These are phyloP conservation scores for Orchesella flavescens DNA, from an alignment of 2,888 invertebrate species.

Conservation along the genomic window DNA sequence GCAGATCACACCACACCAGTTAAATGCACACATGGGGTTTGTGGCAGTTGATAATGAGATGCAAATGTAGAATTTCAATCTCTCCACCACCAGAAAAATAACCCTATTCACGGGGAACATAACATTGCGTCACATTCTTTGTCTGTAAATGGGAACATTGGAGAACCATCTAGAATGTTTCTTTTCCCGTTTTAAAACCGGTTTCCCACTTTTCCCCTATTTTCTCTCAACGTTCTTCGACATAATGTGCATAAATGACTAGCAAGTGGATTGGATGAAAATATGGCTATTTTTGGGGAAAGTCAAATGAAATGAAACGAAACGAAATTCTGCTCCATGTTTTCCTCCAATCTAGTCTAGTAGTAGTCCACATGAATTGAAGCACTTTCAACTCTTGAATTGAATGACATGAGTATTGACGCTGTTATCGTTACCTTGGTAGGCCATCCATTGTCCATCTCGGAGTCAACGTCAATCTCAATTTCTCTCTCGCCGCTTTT, in stretches of 20 bases:
- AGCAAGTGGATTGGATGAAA: no score
- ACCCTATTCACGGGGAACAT: background rate
- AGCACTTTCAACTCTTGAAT: no score
- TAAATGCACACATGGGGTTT: slow-evolving; percentile 52
- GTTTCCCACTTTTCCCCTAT: background rate
- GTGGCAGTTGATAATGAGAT: slow-evolving; percentile 52
- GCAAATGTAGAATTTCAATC: slow-evolving; percentile 63
- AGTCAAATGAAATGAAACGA: no score
- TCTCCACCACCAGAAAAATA: slow-evolving; percentile 4
- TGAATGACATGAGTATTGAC: no score
- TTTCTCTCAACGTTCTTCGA: no score
- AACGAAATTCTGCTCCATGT: no score
- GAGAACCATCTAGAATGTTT: background rate
- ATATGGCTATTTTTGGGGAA: background rate
- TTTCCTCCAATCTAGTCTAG: no score
- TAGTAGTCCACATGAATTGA: no score
- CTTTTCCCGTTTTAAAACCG: background rate
- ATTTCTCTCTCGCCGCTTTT: slow-evolving; percentile 65
- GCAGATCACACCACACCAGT: background rate
- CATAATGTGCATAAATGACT: no score
- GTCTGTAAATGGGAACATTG: no score
- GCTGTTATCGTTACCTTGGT: slow-evolving; percentile 59
- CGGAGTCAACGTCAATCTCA: slow-evolving; percentile 68
- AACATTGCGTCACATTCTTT: no score
- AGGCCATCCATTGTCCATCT: slow-evolving; percentile 68